Percentiles rank a stretch among this genome's conserved stretches.
Conservation (phyloP, 2,888 invertebrate species). For the Caenorhabditis sp. region DNA sequence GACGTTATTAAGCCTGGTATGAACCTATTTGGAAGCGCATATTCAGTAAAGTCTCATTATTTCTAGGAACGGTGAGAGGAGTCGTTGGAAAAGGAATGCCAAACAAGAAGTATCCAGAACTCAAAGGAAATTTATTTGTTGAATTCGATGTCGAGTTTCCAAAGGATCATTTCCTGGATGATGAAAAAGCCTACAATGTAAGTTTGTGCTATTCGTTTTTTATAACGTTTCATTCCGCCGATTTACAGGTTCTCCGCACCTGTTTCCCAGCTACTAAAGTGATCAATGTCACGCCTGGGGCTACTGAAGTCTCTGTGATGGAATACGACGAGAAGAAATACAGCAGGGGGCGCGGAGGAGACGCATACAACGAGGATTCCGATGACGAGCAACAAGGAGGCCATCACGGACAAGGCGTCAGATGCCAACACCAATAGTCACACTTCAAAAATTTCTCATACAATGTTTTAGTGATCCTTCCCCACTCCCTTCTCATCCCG, state of each 20-base stretch:
- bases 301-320: constrained; percentile 89
- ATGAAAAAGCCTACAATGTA: constrained; percentile 77
- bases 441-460: not conserved
- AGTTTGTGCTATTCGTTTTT: not conserved
- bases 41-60: constrained; percentile 61
- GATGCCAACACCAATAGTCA: constrained; percentile 65
- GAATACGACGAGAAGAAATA: constrained; percentile 81
- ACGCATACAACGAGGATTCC: constrained; percentile 87
- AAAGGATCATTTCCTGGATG: constrained; percentile 88
- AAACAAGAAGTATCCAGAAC: constrained; percentile 68
- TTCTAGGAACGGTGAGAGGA: constrained; percentile 87
- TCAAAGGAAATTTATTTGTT: constrained; percentile 90
- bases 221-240: no score
- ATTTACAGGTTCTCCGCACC: constrained; percentile 88
- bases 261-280: constrained; percentile 89
- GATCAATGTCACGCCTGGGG: constrained; percentile 87
- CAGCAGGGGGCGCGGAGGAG: constrained; percentile 84
- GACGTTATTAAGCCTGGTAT: constrained; percentile 91
- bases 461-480: constrained; percentile 4
- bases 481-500: constrained; percentile 23
- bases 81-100: constrained; percentile 95
- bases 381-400: constrained; percentile 86
- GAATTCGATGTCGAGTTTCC: constrained; percentile 93
- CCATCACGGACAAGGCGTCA: constrained; percentile 65
- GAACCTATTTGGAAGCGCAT: not conserved